phyloP scores from a whole-genome alignment of 2,888 invertebrate genomes.

The Microctonus aethiopoides region DNA sequence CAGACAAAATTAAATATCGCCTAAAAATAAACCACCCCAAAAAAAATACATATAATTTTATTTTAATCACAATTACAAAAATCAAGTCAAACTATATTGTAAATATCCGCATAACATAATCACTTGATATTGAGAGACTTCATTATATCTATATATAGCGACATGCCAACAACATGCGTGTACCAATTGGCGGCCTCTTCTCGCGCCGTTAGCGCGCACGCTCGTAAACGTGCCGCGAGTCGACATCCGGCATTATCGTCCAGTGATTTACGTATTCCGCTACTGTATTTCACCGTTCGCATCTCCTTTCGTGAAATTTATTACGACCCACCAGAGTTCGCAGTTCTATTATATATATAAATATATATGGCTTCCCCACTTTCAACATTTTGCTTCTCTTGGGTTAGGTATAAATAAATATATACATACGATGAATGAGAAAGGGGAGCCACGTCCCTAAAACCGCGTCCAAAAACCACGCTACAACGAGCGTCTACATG shows the following conservation, averaged over 20 bases:
- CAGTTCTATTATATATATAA: neutral
- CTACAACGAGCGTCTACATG: constrained; percentile 39
- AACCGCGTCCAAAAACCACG: constrained; percentile 22
- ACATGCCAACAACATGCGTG: constrained; percentile 13
- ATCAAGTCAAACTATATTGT: no score
- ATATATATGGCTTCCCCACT: constrained; percentile 7
- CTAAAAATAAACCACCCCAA: no score
- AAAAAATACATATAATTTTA: no score
- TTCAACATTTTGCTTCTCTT: constrained; percentile 2
- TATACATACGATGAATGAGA: constrained; percentile 9
- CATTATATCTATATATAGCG: neutral
- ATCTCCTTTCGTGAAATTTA: constrained; percentile 60
- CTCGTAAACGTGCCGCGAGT: constrained; percentile 56
- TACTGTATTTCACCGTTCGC: constrained; percentile 59
- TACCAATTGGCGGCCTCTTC: constrained; percentile 9
- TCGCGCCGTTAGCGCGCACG: constrained; percentile 22
- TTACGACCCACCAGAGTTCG: constrained; percentile 41
- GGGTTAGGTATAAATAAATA: constrained; percentile 2
- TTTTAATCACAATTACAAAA: no score
- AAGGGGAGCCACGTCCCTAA: constrained; percentile 18
- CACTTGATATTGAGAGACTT: neutral
- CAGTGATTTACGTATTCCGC: constrained; percentile 59
- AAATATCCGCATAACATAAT: neutral
- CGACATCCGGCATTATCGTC: constrained; percentile 63
- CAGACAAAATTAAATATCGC: no score